A percentile compares a stretch with the other conserved stretches of the same genome.
These are phyloP conservation scores for Unio delphinus DNA, from an alignment of 2,888 invertebrate species.

Conservation along the genomic window DNA sequence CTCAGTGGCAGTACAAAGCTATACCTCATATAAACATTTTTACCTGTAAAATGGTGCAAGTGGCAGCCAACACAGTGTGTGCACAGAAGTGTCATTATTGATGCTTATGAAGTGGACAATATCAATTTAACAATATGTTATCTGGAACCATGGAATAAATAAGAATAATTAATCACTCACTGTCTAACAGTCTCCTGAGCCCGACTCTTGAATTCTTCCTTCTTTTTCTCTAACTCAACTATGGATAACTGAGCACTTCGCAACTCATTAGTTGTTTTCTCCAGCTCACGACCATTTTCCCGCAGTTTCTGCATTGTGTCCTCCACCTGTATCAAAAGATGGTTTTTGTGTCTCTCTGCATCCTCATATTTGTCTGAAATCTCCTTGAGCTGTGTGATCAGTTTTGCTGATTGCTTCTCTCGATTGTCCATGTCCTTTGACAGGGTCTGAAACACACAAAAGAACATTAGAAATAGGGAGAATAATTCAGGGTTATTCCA, in stretches of 20 bases:
- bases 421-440: constrained; percentile 63
- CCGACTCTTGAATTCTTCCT: constrained; percentile 64
- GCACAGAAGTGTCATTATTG: not conserved
- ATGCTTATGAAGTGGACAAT: not conserved
- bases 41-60: not conserved
- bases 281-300: constrained; percentile 56
- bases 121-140: not conserved
- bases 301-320: constrained; percentile 53
- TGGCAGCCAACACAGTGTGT: not conserved
- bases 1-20: too few species aligned
- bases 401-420: constrained; percentile 58
- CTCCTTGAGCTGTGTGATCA: constrained; percentile 63
- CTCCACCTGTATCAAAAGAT: constrained; percentile 56
- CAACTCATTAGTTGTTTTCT: constrained; percentile 55
- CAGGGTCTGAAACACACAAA: constrained; percentile 51
- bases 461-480: not conserved
- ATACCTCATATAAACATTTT: too few species aligned
- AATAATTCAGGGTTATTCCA: too few species aligned
- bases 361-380: constrained; percentile 60
- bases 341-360: constrained; percentile 55
- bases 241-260: constrained; percentile 55
- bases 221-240: constrained; percentile 60
- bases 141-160: too few species aligned
- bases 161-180: constrained; percentile 43
- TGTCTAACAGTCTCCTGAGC: constrained; percentile 68